Evolutionary conservation across 2,797 vertebrate species (phyloP).

Genomic region (Alfaro cultratus): DNA sequence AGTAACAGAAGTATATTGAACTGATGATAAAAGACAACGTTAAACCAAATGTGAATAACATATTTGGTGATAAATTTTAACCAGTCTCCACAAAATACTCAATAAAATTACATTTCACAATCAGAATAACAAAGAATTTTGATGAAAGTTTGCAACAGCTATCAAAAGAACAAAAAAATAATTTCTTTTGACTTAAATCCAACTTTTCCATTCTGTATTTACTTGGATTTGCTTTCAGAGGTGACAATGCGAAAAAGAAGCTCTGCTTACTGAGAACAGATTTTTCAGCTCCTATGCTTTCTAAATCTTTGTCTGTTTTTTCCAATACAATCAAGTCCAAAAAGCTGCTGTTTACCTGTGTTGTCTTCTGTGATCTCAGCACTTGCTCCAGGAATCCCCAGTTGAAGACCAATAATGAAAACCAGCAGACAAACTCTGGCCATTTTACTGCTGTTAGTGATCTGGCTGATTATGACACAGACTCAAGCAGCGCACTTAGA

Average conservation of each 20-base stretch:
- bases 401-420: slow-evolving; percentile 52
- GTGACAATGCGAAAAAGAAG: background rate
- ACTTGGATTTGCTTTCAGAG: background rate
- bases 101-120: background rate
- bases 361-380: slow-evolving; percentile 31
- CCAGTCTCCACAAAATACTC: background rate
- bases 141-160: background rate
- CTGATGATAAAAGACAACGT: background rate
- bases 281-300: background rate
- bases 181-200: background rate
- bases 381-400: slow-evolving; percentile 37
- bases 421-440: slow-evolving; percentile 53
- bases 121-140: background rate
- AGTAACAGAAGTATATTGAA: background rate
- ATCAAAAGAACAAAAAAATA: background rate
- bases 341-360: slow-evolving; percentile 48
- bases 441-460: slow-evolving; percentile 60
- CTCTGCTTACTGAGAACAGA: background rate
- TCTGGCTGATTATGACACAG: slow-evolving; percentile 29
- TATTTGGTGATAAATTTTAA: background rate
- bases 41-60: background rate
- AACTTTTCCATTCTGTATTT: background rate
- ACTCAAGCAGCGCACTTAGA: slow-evolving; percentile 12
- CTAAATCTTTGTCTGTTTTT: background rate
- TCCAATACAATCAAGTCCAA: background rate